These are phyloP conservation scores for Limulus polyphemus DNA, from an alignment of 2,888 invertebrate genomes.

Conservation along the genomic window DNA sequence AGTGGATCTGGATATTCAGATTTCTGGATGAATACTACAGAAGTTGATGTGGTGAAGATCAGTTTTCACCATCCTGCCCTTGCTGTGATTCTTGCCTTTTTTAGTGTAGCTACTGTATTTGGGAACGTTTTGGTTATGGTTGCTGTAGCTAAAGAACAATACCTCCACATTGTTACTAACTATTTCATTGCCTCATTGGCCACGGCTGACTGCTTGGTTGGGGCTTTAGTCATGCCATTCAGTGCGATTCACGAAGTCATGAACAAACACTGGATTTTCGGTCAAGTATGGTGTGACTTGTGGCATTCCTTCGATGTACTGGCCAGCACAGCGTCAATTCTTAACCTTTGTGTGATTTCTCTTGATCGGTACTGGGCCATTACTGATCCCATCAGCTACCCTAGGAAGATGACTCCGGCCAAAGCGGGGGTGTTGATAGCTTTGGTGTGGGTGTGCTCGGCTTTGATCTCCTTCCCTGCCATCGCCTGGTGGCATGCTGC, in stretches of 20 bases:
- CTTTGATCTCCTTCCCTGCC: constrained; percentile 94
- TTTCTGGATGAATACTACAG: no score
- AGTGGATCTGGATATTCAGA: no score
- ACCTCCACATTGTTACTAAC: constrained; percentile 91
- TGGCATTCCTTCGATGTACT: constrained; percentile 95
- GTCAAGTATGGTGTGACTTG: constrained; percentile 90
- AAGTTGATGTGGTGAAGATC: no score
- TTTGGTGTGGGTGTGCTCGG: constrained; percentile 91
- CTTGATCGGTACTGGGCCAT: constrained; percentile 97
- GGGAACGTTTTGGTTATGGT: constrained; percentile 89
- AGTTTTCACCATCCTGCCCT: constrained; percentile 27
- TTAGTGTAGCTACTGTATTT: constrained; percentile 83
- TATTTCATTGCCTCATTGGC: constrained; percentile 95
- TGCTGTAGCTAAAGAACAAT: constrained; percentile 82
- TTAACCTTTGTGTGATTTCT: constrained; percentile 93
- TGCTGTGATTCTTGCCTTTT: constrained; percentile 66
- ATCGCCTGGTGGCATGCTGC: constrained; percentile 54
- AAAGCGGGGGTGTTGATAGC: constrained; percentile 77
- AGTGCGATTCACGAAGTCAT: constrained; percentile 74
- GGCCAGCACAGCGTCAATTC: constrained; percentile 92
- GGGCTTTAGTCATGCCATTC: constrained; percentile 95
- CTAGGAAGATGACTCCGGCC: constrained; percentile 79
- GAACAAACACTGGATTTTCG: constrained; percentile 63
- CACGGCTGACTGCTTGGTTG: constrained; percentile 90
- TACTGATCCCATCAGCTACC: constrained; percentile 94